Evolutionary conservation across 2,888 invertebrate genomes (phyloP), one percentile per base, ranked within the genome.

Genomic region (Mylabris sibirica): DNA sequence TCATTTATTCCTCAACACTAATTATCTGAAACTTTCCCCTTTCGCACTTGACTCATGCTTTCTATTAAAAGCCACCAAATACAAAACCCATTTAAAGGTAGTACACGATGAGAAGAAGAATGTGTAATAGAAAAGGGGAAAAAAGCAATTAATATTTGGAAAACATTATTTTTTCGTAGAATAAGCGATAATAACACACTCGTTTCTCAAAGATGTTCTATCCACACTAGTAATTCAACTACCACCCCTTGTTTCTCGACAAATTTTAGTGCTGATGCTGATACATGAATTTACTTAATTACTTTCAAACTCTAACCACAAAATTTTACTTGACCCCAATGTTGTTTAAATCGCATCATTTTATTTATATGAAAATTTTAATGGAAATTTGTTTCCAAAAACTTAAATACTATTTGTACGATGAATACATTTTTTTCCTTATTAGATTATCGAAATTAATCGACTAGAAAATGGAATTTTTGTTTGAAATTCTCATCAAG

Each of bases 251-350:
- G 4, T 8, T 6, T 30, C 30, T 53, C 8, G 17, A 9, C 17
- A 34, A 60, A 35, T 68, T 35, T 60, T 53, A 59, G 38, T 68
- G 44, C 17, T 59, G 62, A 61, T 62, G 53, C 53, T 53, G 53
- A 60, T 49, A 62, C 64, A 61, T 64, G 57, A 64, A 60, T 64
- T 63, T 67, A 60, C 60, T 49, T 60, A 64, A 64, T 68, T 64
- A 61, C 64, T 68, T 64, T 65, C 30, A 20, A 53, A 59, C n/a
- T 64, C 38, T 9, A 61, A 68, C 60, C 49, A 34, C 57, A 60
- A 61, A 53, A 68, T 38, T 20, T 53, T 20, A 61, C 67, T 67
- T 67, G 61, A 53, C 63, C 57, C 49, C 49, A 60, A 38, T 68
- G 41, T 68, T 64, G 38, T 57, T 30, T 17, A 68, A 68, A 61